Evolutionary conservation across 2,888 invertebrate species (phyloP).

Genomic region (Phasia obesa): DNA sequence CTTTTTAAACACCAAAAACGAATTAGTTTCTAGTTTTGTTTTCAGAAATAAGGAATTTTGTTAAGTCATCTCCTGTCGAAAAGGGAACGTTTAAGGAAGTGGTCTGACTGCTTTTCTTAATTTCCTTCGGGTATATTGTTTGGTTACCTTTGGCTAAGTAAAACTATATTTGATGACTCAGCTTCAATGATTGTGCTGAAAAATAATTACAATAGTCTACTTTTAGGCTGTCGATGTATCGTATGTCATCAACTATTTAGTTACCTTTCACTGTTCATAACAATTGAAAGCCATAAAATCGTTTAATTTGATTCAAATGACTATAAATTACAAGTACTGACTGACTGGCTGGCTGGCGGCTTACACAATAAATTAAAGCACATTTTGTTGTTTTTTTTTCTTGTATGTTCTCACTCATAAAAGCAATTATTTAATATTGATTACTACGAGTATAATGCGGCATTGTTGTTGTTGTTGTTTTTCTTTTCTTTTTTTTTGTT

Average conservation of each 20-base stretch:
- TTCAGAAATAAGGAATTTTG: too few species aligned
- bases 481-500: conserved; percentile 29
- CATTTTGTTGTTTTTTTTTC: conserved; percentile 12
- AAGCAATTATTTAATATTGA: conserved; percentile 70
- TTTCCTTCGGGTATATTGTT: too few species aligned
- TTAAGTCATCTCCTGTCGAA: too few species aligned
- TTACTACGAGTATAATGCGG: conserved; percentile 44
- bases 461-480: too few species aligned
- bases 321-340: conserved; percentile 41
- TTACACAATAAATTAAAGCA: conserved; percentile 34
- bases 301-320: conserved; percentile 1
- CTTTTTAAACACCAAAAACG: too few species aligned
- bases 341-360: too few species aligned
- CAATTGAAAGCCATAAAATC: background rate
- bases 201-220: conserved; percentile 16
- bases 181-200: background rate
- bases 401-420: conserved; percentile 16
- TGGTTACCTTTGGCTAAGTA: too few species aligned
- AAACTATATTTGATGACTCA: too few species aligned
- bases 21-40: too few species aligned
- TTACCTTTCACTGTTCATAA: background rate
- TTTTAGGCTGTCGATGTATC: background rate
- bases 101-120: too few species aligned
- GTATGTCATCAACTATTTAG: background rate
- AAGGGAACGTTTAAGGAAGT: too few species aligned